A percentile compares a stretch with the other conserved stretches of the same genome.
Evolutionary conservation across 1,140 invertebrate species (phyloP).

Genomic region (Schlechtendalia chinensis): DNA sequence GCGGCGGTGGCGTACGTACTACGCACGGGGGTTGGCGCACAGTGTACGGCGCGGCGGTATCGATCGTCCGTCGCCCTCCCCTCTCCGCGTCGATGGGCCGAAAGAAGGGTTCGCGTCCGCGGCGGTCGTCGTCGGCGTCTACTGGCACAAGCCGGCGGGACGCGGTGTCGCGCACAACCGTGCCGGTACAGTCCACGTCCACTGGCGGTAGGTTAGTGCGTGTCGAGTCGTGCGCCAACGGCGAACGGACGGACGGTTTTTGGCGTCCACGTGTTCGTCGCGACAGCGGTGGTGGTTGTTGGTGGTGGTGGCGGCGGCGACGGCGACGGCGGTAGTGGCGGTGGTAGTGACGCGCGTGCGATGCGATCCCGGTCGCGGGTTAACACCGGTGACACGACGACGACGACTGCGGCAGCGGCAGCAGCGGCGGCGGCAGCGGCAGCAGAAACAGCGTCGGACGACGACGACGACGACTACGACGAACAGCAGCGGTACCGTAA

Average conservation of each 20-base stretch:
- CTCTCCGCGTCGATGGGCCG: background rate
- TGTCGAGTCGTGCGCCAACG: too few species aligned
- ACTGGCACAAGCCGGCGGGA: background rate
- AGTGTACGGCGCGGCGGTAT: background rate
- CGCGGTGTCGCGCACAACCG: background rate
- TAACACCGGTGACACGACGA: constrained; percentile 24
- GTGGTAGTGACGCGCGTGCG: constrained; percentile 6
- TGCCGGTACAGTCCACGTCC: constrained; percentile 31
- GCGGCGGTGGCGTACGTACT: too few species aligned
- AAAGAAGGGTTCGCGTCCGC: background rate
- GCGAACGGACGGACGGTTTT: too few species aligned
- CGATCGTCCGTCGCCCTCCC: background rate
- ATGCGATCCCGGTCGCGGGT: constrained; percentile 47
- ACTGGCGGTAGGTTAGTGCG: too few species aligned
- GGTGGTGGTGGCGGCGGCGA: background rate
- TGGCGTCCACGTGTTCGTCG: background rate
- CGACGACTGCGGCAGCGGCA: background rate
- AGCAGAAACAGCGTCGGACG: too few species aligned
- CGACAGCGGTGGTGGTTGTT: background rate
- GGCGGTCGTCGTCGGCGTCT: background rate
- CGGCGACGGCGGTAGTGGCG: background rate
- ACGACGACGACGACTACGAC: background rate
- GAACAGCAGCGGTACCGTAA: too few species aligned
- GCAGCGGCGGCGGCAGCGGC: background rate
- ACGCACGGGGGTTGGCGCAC: too few species aligned